These are phyloP conservation scores for Sebastes steindachneri DNA, from an alignment of 2,797 vertebrate species.

Conservation along the genomic window DNA sequence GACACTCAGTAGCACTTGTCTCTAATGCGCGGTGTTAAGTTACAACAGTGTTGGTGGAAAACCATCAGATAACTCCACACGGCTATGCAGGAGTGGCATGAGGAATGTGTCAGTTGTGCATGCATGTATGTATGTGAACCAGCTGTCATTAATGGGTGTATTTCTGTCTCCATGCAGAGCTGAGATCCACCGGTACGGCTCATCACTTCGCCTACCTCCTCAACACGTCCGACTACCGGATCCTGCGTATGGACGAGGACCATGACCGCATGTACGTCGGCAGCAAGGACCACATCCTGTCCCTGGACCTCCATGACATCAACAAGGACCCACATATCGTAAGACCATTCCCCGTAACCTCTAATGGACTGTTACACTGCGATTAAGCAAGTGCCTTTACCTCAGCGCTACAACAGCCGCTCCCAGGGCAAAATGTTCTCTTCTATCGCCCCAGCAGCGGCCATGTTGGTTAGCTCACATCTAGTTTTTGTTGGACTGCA, in stretches of 20 bases:
- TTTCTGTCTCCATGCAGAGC: constrained; percentile 82
- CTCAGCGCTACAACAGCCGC: constrained; percentile 10
- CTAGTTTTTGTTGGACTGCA: constrained; percentile 46
- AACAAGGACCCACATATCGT: constrained; percentile 97
- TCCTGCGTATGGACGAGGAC: constrained; percentile 97
- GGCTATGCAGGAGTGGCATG: constrained; percentile 40
- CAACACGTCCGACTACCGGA: constrained; percentile 95
- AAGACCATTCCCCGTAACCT: constrained; percentile 71
- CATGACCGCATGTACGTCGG: constrained; percentile 98
- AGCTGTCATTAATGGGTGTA: constrained; percentile 54
- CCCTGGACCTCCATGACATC: constrained; percentile 97
- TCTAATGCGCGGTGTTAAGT: constrained; percentile 70
- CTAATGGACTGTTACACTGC: constrained; percentile 1
- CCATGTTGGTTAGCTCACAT: constrained; percentile 33
- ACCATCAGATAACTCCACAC: constrained; percentile 68
- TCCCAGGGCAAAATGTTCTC: constrained; percentile 28
- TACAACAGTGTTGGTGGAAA: constrained; percentile 65
- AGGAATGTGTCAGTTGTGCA: constrained; percentile 52
- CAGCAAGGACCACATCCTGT: constrained; percentile 97
- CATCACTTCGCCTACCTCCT: constrained; percentile 96
- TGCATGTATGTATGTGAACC: constrained; percentile 30
- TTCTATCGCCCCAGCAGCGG: constrained; percentile 7
- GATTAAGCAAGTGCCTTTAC: constrained; percentile 28
- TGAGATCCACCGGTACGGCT: constrained; percentile 91
- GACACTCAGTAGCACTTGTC: constrained; percentile 71